Evolutionary conservation across 2,888 invertebrate species (phyloP).

Genomic region (Chydorus sphaericus): DNA sequence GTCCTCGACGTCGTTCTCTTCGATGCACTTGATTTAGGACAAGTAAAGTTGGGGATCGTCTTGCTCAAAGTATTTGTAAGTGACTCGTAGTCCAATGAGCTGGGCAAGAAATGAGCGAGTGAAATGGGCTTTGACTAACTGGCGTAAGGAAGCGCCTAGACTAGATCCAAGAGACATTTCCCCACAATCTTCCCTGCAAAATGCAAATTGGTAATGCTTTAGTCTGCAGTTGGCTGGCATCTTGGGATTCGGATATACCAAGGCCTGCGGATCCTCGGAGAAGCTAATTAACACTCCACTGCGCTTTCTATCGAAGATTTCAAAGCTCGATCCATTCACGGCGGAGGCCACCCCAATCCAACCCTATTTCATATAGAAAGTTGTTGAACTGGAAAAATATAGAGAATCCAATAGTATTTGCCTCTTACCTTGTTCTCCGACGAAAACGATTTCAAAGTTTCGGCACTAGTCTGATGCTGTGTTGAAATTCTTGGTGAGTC

Average conservation of each 20-base stretch:
- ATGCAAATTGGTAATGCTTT: slow-evolving; percentile 79
- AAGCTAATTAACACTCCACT: slow-evolving; percentile 66
- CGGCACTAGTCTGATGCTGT: slow-evolving; percentile 90
- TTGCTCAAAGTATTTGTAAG: slow-evolving; percentile 91
- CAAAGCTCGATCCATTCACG: slow-evolving; percentile 87
- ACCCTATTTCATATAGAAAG: too few relatives aligned
- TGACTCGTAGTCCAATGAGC: slow-evolving; percentile 80
- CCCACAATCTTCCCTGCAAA: slow-evolving; percentile 88
- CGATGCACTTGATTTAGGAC: slow-evolving; percentile 81
- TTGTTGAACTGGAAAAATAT: too few relatives aligned
- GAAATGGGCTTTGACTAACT: slow-evolving; percentile 77
- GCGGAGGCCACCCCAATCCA: slow-evolving; percentile 86
- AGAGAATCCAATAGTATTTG: too few relatives aligned
- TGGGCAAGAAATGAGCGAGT: slow-evolving; percentile 86
- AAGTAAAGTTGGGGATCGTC: slow-evolving; percentile 87
- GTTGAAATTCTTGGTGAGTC: slow-evolving; percentile 67
- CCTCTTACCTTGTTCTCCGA: slow-evolving; percentile 74
- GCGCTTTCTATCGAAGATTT: slow-evolving; percentile 68
- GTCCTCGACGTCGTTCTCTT: slow-evolving; percentile 78
- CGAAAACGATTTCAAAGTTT: slow-evolving; percentile 82
- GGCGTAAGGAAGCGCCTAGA: slow-evolving; percentile 77
- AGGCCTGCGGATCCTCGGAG: slow-evolving; percentile 51
- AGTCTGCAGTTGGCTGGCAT: slow-evolving; percentile 59
- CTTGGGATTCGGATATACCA: slow-evolving; percentile 68
- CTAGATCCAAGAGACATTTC: slow-evolving; percentile 85